Base-by-base conservation (phyloP, 2,888 invertebrate genomes). In the Tetramorium bicarinatum region DNA sequence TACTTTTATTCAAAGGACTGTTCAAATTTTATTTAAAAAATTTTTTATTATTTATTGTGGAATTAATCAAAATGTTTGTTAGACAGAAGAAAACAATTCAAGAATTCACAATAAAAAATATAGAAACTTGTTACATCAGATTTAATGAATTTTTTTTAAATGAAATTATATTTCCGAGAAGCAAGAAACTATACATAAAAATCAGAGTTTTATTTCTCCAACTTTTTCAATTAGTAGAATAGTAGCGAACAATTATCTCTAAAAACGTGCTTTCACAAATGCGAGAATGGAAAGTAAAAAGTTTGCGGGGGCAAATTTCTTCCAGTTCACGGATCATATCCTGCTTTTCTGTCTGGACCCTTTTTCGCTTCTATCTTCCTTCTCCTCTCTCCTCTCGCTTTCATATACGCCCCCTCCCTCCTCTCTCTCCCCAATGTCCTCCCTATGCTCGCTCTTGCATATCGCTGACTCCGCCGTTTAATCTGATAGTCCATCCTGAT, bases 401-500 rank as follows among this genome's bases (percentile, higher is more conserved):
- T 64, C 34, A 29, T 38, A 64, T 38, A 13, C 29, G 6, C 4
- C 25, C 4, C 56, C 25, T 56, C 25, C 6, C 25, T 13, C 44
- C 71, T 11, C 44, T 11, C 44, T 52, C 2, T 52, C n/a, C 9
- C 82, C 59, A 74, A 84, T 74, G 77, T 87, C 89, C 85, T 87
- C 41, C 82, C 81, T 34, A 79, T 86, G 88, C 85, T 88, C 91
- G 86, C 87, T 87, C 90, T 85, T 89, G 89, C 93, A 91, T 87
- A 91, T 91, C 91, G 90, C 87, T 90, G 91, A 89, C 85, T 91
- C 90, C 90, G 79, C 91, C 91, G 87, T 92, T 93, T 92, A 91
- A 92, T 91, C 90, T 90, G 88, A 92, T 91, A 91, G 89, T 89
- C 90, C 89, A 86, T 92, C 91, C 90, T 92, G 91, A 93, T 93